Evolutionary conservation across 2,113 vertebrate genomes (phyloP).

Genomic region (Montifringilla adamsi): DNA sequence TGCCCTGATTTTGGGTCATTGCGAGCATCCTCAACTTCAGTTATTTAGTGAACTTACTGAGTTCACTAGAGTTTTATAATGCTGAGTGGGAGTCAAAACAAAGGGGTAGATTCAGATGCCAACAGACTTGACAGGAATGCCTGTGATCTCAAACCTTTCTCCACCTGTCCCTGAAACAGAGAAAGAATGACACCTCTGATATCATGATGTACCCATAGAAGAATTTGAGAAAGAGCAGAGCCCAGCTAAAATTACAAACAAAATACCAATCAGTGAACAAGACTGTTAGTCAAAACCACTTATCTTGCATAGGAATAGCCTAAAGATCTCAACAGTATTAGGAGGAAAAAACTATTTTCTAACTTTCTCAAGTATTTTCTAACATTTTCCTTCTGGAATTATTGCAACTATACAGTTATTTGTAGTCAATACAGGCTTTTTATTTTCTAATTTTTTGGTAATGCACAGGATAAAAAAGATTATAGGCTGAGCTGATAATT

Average conservation of each 20-base stretch:
- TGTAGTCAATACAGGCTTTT: not conserved
- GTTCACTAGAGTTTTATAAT: not conserved
- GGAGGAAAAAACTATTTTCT: not conserved
- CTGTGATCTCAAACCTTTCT: not conserved
- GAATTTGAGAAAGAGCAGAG: not conserved
- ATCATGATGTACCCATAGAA: not conserved
- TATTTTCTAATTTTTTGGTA: not conserved
- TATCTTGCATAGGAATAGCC: not conserved
- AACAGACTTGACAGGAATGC: not conserved
- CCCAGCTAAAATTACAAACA: not conserved
- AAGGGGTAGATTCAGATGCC: not conserved
- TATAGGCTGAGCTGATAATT: not conserved
- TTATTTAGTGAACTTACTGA: not conserved
- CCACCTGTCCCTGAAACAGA: not conserved
- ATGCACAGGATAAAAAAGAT: not conserved
- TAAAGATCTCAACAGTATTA: not conserved
- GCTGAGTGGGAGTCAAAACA: not conserved
- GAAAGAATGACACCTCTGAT: not conserved
- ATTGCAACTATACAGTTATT: not conserved
- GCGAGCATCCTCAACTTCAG: not conserved
- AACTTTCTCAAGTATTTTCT: not conserved
- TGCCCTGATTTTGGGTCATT: not conserved
- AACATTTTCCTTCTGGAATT: not conserved
- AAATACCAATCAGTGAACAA: not conserved
- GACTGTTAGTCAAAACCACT: not conserved